A percentile compares a stretch with the other conserved stretches of the same genome.
Conservation (phyloP, 2,888 invertebrate genomes). For the Rotaria sp. region DNA sequence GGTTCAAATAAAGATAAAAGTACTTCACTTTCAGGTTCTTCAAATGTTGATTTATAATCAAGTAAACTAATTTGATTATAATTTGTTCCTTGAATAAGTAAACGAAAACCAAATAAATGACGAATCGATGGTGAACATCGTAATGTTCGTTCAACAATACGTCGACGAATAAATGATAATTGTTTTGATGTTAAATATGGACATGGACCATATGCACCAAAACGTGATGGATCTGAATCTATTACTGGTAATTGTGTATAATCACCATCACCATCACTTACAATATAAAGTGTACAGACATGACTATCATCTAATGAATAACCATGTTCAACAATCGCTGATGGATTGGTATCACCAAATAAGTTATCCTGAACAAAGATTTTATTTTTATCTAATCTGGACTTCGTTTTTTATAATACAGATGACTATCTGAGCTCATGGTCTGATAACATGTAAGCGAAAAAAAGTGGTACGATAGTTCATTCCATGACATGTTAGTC, state of each 20-base stretch:
- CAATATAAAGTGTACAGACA: neutral
- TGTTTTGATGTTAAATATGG: neutral
- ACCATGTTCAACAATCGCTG: neutral
- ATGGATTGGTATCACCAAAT: neutral
- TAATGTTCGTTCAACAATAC: constrained; percentile 7
- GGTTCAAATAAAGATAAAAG: neutral
- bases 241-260: neutral
- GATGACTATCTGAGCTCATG: no score
- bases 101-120: constrained; percentile 1
- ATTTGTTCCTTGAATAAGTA: neutral
- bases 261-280: constrained; percentile 17
- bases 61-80: neutral
- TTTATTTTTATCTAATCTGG: no score
- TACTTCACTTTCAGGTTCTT: constrained; percentile 17
- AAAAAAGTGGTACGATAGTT: no score
- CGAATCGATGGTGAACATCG: neutral
- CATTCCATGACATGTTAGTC: no score
- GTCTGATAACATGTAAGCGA: no score
- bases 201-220: constrained; percentile 6
- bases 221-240: neutral
- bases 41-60: neutral
- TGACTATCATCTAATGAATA: neutral
- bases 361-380: neutral
- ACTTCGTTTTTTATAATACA: no score
- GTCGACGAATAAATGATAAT: neutral